phyloP scores from a whole-genome alignment of 2,888 invertebrate genomes.

The Mythimna loreyi region DNA sequence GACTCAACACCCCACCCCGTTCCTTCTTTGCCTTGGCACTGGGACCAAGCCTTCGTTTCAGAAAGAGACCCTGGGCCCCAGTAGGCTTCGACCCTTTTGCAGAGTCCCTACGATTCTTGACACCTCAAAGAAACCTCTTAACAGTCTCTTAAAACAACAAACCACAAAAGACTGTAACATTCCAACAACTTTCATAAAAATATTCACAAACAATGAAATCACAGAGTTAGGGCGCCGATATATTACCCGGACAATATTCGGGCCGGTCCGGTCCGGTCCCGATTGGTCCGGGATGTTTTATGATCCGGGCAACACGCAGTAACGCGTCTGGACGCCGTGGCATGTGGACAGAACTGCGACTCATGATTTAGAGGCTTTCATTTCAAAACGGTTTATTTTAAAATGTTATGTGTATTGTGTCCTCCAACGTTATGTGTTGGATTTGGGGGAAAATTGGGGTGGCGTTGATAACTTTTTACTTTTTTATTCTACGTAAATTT shows the following conservation, averaged over 20 bases:
- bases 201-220: conserved; percentile 71
- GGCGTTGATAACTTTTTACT: neutral
- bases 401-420: conserved; percentile 49
- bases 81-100: too few relatives aligned
- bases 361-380: conserved; percentile 85
- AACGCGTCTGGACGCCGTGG: conserved; percentile 77
- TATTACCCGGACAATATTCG: conserved; percentile 67
- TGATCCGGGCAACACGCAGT: conserved; percentile 78
- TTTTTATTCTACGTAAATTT: neutral
- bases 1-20: too few relatives aligned
- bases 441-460: conserved; percentile 16
- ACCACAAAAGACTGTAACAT: conserved; percentile 3
- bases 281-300: conserved; percentile 80
- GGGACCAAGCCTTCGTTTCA: too few relatives aligned
- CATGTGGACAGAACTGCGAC: conserved; percentile 84
- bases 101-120: too few relatives aligned
- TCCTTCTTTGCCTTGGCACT: too few relatives aligned
- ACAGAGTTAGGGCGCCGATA: conserved; percentile 66
- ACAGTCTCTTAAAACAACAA: conserved; percentile 8
- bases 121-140: neutral
- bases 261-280: conserved; percentile 61
- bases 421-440: conserved; percentile 50
- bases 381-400: conserved; percentile 81
- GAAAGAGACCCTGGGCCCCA: too few relatives aligned
- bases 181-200: conserved; percentile 48